Percentiles rank a stretch among this genome's conserved stretches.
These are phyloP conservation scores for Rhodophaea formosa DNA, from an alignment of 2,888 invertebrate genomes.

Conservation along the genomic window DNA sequence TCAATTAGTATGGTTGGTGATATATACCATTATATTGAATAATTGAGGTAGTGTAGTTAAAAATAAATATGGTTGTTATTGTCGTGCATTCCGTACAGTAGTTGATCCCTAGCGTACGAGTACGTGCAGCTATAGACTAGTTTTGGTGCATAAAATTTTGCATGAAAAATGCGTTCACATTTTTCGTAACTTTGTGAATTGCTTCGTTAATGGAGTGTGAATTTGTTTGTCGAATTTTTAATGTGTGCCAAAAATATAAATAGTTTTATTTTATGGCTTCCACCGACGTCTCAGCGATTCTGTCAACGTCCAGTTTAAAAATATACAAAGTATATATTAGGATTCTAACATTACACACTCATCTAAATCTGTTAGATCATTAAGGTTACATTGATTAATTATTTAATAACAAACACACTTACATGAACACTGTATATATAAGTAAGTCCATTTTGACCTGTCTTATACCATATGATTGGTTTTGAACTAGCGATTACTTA, in stretches of 20 bases:
- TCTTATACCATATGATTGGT: no score
- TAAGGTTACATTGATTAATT: no score
- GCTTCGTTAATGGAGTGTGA: neutral
- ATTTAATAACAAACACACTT: no score
- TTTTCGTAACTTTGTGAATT: conserved; percentile 6
- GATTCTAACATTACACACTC: no score
- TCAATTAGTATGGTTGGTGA: no score
- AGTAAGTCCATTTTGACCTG: no score
- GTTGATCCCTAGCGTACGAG: neutral
- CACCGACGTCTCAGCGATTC: no score
- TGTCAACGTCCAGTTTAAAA: no score
- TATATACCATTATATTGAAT: neutral
- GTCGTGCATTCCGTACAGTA: neutral
- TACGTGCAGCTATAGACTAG: neutral
- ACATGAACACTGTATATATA: no score
- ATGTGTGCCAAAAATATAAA: neutral
- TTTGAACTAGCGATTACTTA: no score
- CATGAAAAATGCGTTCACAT: neutral
- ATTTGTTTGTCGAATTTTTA: neutral
- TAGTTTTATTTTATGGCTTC: neutral
- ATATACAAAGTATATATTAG: no score
- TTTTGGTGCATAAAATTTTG: conserved; percentile 1
- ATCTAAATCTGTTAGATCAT: no score
- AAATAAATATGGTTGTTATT: neutral
- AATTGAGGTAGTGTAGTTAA: neutral